Conservation (phyloP, 1,140 invertebrate genomes). For the Zaprionus capensis region DNA sequence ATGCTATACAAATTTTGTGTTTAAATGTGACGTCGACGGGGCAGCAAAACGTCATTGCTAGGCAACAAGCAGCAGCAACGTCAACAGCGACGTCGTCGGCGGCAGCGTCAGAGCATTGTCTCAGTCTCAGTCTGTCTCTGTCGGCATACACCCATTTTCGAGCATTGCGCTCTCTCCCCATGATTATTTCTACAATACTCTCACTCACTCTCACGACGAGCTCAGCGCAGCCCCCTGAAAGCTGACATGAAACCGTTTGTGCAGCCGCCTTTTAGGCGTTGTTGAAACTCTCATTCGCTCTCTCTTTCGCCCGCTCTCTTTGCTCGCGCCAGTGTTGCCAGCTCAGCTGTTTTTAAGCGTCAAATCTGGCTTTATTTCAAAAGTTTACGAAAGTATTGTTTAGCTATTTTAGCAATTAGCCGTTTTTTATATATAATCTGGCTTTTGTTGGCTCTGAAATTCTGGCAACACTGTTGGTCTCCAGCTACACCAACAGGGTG, state of each 20-base stretch:
- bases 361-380: no score
- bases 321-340: background rate
- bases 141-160: constrained; percentile 69
- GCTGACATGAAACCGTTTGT: constrained; percentile 28
- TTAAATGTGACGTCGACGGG: constrained; percentile 51
- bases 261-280: constrained; percentile 69
- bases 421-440: no score
- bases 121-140: background rate
- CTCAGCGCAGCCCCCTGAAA: constrained; percentile 16
- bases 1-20: constrained; percentile 55
- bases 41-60: constrained; percentile 46
- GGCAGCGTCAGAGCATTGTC: background rate
- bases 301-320: constrained; percentile 3
- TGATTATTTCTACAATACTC: constrained; percentile 38
- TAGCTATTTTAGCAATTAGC: no score
- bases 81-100: constrained; percentile 5
- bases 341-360: no score
- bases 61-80: constrained; percentile 29
- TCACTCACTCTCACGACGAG: background rate
- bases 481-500: constrained; percentile 40
- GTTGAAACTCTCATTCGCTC: constrained; percentile 46
- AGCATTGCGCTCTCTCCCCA: constrained; percentile 49
- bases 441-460: no score
- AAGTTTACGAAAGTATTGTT: no score
- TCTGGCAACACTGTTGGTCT: constrained; percentile 10